A percentile compares a stretch with the other conserved stretches of the same genome.
Evolutionary conservation across 2,888 invertebrate genomes (phyloP).

Genomic region (Platycheirus albimanus): DNA sequence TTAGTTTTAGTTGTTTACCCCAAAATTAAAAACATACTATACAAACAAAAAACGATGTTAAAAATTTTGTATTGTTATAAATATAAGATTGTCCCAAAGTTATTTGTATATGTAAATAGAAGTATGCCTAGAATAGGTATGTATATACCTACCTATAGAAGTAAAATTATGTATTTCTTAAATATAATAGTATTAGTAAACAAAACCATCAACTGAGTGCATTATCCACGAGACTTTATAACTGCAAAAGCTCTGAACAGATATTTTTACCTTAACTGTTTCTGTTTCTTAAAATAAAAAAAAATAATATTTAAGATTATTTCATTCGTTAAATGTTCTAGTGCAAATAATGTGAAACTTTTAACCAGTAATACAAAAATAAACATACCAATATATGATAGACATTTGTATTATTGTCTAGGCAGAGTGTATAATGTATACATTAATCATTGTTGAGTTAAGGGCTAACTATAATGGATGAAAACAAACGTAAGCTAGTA

Average conservation of each 20-base stretch:
- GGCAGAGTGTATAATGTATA: background rate
- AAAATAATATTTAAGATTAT: no score
- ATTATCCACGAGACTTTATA: constrained; percentile 63
- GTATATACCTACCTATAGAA: no score
- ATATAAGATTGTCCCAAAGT: constrained; percentile 71
- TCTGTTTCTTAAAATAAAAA: constrained; percentile 40
- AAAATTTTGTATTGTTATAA: constrained; percentile 70
- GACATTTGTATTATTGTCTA: constrained; percentile 45
- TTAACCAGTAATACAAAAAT: constrained; percentile 45
- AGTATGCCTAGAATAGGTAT: no score
- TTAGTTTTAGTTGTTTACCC: constrained; percentile 53
- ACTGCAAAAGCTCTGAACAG: constrained; percentile 34
- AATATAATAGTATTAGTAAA: constrained; percentile 37
- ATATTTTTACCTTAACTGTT: constrained; percentile 37
- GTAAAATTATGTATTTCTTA: constrained; percentile 40
- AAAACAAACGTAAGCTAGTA: no score
- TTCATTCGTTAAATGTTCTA: constrained; percentile 22
- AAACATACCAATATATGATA: constrained; percentile 29
- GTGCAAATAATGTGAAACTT: constrained; percentile 36
- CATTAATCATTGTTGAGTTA: background rate
- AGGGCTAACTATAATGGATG: no score
- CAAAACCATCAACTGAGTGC: constrained; percentile 51
- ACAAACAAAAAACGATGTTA: constrained; percentile 38
- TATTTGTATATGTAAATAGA: constrained; percentile 55
- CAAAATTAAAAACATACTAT: constrained; percentile 27